Percentiles rank a stretch among this genome's conserved stretches.
Evolutionary conservation across 2,113 vertebrate species (phyloP).

Genomic region (Gymnocephalus cernua): DNA sequence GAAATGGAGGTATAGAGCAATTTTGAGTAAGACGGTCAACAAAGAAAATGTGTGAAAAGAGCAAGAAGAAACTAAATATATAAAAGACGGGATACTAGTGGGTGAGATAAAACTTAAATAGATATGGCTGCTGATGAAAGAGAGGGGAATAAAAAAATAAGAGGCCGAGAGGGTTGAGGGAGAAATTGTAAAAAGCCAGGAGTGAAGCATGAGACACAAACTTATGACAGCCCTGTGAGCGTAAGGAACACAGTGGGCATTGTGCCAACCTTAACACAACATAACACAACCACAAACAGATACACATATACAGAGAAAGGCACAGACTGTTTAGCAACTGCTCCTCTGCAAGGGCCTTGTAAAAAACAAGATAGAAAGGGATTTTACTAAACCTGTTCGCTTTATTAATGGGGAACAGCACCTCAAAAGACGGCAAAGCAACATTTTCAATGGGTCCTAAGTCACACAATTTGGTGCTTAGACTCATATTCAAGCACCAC

Average conservation of each 20-base stretch:
- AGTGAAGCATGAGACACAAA: conserved; percentile 40
- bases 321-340: not conserved
- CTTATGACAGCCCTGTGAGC: conserved; percentile 40
- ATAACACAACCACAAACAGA: conserved; percentile 5
- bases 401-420: not conserved
- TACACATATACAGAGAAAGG: not conserved
- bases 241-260: conserved; percentile 16
- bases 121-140: not conserved
- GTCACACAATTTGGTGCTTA: not conserved
- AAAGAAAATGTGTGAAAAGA: not conserved
- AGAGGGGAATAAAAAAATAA: not conserved
- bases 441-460: not conserved
- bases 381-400: not conserved
- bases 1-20: not conserved
- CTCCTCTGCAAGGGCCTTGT: not conserved
- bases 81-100: not conserved
- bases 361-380: not conserved
- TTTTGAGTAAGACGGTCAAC: not conserved
- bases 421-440: not conserved
- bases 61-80: not conserved
- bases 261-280: conserved; percentile 29
- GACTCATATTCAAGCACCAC: conserved; percentile 1
- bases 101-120: not conserved
- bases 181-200: conserved; percentile 17
- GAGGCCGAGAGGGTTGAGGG: not conserved